Evolutionary conservation across 2,113 vertebrate species (phyloP).

Genomic region (Aptenodytes forsteri): DNA sequence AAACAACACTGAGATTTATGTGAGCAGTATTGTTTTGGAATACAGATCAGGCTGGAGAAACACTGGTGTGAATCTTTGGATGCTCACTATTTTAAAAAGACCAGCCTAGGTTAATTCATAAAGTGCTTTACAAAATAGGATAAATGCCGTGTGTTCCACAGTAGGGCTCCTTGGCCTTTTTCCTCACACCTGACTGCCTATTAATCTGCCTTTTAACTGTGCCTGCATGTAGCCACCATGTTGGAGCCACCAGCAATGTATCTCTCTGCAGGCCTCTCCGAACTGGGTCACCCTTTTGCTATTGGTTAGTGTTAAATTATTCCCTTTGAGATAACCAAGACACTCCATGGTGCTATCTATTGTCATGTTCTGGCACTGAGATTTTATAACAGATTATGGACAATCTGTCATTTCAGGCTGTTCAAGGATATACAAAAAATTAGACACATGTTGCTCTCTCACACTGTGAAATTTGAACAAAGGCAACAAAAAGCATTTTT

Average conservation of each 20-base stretch:
- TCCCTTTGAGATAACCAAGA: neutral
- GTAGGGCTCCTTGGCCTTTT: slow-evolving; percentile 55
- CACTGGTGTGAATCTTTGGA: slow-evolving; percentile 17
- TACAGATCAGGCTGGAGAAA: slow-evolving; percentile 64
- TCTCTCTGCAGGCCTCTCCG: slow-evolving; percentile 48
- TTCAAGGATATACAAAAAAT: slow-evolving; percentile 41
- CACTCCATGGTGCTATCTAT: slow-evolving; percentile 16
- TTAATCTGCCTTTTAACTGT: slow-evolving; percentile 75
- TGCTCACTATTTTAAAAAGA: slow-evolving; percentile 38
- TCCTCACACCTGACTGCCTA: slow-evolving; percentile 71
- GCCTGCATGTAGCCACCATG: slow-evolving; percentile 56
- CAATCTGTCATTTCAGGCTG: slow-evolving; percentile 55
- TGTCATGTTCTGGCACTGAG: slow-evolving; percentile 37
- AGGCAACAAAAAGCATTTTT: neutral
- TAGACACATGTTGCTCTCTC: slow-evolving; percentile 38
- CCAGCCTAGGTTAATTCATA: slow-evolving; percentile 55
- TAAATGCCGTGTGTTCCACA: slow-evolving; percentile 64
- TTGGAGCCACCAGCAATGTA: slow-evolving; percentile 43
- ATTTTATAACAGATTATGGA: slow-evolving; percentile 30
- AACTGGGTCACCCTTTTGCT: slow-evolving; percentile 58
- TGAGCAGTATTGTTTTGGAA: slow-evolving; percentile 25
- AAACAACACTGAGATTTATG: slow-evolving; percentile 57
- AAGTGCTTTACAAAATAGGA: slow-evolving; percentile 62
- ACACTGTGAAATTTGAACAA: neutral
- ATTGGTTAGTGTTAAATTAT: slow-evolving; percentile 26